Base-by-base conservation (phyloP, 2,888 invertebrate species). In the Eupithecia subumbrata region DNA sequence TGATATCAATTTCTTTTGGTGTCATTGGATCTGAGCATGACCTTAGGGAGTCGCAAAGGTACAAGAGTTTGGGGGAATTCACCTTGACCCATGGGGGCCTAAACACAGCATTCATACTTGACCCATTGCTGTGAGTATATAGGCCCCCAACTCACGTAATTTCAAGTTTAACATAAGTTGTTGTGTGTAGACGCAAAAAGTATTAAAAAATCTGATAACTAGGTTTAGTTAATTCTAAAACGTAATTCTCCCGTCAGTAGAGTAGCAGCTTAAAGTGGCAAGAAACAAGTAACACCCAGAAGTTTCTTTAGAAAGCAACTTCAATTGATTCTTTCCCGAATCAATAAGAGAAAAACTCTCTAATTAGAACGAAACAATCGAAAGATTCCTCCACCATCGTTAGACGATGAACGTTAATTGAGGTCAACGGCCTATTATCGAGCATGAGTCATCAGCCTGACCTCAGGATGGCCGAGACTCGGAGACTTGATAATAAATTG, bases 371-470 rank as follows among this genome's bases (percentile, higher is more conserved):
- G 7, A 3, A 64, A 34, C 64, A 34, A 64, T 64, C 34, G 4
- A 67, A 40, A 34, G n/a, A 40, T 67, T n/a, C 60, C 71, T 69
- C 69, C 68, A 74, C 37, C 43, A 76, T 45, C 66, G 78, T 81
- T 78, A 79, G 76, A 74, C 71, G 72, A 76, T 78, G 64, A 69
- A 63, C 69, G 74, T 71, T 83, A 83, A 86, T 86, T 84, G 84
- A 82, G 84, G 83, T 81, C 84, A 83, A 79, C 80, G 81, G 71
- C 75, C 82, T 71, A 81, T 78, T 86, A 85, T 82, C 81, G 78
- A 79, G 48, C 76, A 76, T 72, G 67, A 73, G 72, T 79, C 80
- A 82, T 82, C 73, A 81, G 79, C 82, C 25, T 78, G 72, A 75
- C 69, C 78, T 73, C 66, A 72, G 71, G 63, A 48, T 72, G 37